Conservation (phyloP, 2,113 vertebrate species). For the Psephotus haematonotus region DNA sequence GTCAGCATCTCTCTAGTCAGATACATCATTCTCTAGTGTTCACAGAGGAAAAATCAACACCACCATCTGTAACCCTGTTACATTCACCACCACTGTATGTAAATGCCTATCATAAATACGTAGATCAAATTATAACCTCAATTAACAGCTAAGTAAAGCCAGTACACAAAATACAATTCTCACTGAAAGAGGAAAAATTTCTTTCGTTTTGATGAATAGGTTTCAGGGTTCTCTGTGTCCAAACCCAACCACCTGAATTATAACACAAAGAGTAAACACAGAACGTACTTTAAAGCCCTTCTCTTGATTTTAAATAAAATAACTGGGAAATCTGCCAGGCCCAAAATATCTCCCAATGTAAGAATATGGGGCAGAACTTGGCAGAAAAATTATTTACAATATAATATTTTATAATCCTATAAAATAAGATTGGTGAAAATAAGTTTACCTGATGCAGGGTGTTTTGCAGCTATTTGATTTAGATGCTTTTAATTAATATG, state of each 20-base stretch:
- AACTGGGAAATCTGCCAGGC: neutral
- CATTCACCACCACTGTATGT: neutral
- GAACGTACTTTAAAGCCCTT: neutral
- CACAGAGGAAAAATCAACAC: neutral
- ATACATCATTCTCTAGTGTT: neutral
- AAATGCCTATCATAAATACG: neutral
- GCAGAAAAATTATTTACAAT: neutral
- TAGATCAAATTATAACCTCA: neutral
- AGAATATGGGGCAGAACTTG: neutral
- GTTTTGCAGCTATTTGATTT: neutral
- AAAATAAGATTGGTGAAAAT: neutral
- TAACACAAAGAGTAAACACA: neutral
- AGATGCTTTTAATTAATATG: constrained; percentile 12
- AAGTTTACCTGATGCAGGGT: fast-evolving
- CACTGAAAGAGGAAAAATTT: neutral
- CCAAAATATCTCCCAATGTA: neutral
- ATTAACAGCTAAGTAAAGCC: neutral
- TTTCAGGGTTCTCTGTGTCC: neutral
- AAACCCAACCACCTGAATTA: neutral
- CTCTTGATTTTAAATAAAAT: neutral
- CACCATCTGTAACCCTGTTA: neutral
- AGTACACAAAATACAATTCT: neutral
- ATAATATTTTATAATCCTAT: neutral
- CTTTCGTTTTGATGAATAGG: neutral
- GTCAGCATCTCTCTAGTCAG: neutral